Evolutionary conservation across 2,888 invertebrate species (phyloP).

Genomic region (Spisula solida): DNA sequence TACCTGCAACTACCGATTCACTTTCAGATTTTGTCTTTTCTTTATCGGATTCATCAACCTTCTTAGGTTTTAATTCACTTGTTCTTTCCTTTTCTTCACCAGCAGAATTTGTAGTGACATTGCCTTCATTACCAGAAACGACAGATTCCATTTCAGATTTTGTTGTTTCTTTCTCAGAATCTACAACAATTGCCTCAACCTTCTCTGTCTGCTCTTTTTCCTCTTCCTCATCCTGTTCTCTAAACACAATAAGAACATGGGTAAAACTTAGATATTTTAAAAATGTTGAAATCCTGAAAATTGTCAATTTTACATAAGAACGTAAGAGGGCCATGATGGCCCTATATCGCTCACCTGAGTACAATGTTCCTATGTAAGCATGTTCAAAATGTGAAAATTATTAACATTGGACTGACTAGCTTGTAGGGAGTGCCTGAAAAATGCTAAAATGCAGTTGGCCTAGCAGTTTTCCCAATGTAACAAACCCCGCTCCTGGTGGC

Average conservation of each 20-base stretch:
- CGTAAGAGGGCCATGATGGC: no score
- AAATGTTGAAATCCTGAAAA: no score
- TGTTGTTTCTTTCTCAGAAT: neutral
- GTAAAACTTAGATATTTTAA: neutral
- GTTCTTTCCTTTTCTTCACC: neutral
- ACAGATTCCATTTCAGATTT: slow-evolving; percentile 4
- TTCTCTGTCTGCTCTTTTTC: neutral
- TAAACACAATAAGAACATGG: neutral
- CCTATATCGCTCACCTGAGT: no score
- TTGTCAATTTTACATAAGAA: no score
- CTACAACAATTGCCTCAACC: neutral
- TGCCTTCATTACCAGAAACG: neutral
- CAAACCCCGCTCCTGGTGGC: no score
- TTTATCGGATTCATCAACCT: neutral
- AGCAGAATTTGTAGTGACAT: neutral
- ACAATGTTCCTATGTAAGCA: no score
- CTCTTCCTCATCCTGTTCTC: slow-evolving; percentile 7
- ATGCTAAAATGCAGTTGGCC: no score
- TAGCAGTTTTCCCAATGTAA: no score
- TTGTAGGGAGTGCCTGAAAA: no score
- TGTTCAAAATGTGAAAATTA: no score
- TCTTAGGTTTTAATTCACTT: neutral
- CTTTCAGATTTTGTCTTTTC: neutral
- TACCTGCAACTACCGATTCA: neutral
- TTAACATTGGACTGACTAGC: no score